Evolutionary conservation across 2,797 vertebrate species (phyloP), one percentile per base, ranked within the genome.

Genomic region (Lithobates sylvaticus): DNA sequence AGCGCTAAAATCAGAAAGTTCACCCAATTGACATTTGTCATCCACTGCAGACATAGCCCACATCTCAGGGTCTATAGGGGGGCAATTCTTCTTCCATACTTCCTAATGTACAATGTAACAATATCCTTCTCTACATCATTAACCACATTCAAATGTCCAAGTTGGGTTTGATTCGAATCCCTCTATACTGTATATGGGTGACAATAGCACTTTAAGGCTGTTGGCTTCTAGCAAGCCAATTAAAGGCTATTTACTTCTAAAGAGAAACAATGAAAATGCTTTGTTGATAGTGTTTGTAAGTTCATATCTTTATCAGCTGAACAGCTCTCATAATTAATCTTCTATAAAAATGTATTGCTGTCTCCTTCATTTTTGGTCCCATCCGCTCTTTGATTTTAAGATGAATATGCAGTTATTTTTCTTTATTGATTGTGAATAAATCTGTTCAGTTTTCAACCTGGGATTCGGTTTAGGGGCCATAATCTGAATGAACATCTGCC

Each of bases 401-500:
- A 87, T 80, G 76, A 84, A 87, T 84, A 84, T 87, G 76, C 76
- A 76, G 61, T 70, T 80, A 83, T 75, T 87, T 76, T 68, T 77
- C 29, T 34, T 34, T 78, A 87, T 84, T 87, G 86, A 87, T 87
- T 79, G 71, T 70, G 65, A 79, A 68, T 76, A 84, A 87, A 87
- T 87, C 86, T 87, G 70, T 75, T 84, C 27, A 10, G 44, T 75
- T 80, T 76, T 61, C 76, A 87, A 69, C 67, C 69, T 74, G 81
- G 86, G 76, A 83, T 58, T 67, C 50, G 69, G 70, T 61, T 84
- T 78, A 39, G 68, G 76, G 81, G 71, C 86, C 85, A 87, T 87
- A 87, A 87, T 84, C 76, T 80, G 71, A 84, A 76, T 34, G 64
- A 83, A 83, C 86, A 87, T 87, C 81, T 87, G 86, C 76, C 83